Evolutionary conservation across 2,888 invertebrate genomes (phyloP).

Genomic region (Campoplex nolae): DNA sequence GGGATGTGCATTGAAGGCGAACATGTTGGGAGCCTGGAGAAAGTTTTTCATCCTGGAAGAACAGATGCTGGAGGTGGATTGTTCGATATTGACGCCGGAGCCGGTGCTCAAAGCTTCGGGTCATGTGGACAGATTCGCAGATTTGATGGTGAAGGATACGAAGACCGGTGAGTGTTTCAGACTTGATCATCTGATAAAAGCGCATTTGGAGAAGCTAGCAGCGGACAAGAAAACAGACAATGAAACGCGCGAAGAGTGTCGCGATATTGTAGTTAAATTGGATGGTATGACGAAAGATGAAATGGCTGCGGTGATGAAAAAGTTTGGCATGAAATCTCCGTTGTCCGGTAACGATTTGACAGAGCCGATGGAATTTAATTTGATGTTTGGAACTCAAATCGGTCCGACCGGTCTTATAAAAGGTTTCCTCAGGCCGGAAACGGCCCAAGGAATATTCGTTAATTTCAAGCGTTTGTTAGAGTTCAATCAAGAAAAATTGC

Average conservation of each 20-base stretch:
- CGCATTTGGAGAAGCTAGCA: slow-evolving; percentile 93
- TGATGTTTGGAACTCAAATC: slow-evolving; percentile 99
- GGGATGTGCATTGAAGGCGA: slow-evolving; percentile 99
- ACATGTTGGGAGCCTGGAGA: slow-evolving; percentile 96
- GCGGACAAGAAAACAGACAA: slow-evolving; percentile 93
- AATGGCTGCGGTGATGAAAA: slow-evolving; percentile 93
- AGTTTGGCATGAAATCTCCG: slow-evolving; percentile 97
- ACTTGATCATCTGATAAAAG: slow-evolving; percentile 98
- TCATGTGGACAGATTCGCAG: slow-evolving; percentile 99
- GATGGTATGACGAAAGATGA: slow-evolving; percentile 97
- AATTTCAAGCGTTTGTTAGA: slow-evolving; percentile 99
- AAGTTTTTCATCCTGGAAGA: slow-evolving; percentile 98
- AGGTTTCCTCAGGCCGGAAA: slow-evolving; percentile 98
- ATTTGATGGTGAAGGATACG: slow-evolving; percentile 99
- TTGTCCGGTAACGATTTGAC: slow-evolving; percentile 97
- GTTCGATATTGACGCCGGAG: slow-evolving; percentile 98
- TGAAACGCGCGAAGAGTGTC: slow-evolving; percentile 90
- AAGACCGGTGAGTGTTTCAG: slow-evolving; percentile 99
- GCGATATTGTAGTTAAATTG: slow-evolving; percentile 92
- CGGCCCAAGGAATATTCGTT: slow-evolving; percentile 99
- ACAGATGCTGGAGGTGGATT: slow-evolving; percentile 99
- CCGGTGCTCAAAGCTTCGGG: slow-evolving; percentile 98
- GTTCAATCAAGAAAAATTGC: slow-evolving; percentile 97
- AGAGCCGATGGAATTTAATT: slow-evolving; percentile 98
- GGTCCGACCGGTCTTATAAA: slow-evolving; percentile 98